Percentiles rank a stretch among this genome's conserved stretches.
phyloP scores from a whole-genome alignment of 2,113 vertebrate genomes.

The Ciconia boyciana region DNA sequence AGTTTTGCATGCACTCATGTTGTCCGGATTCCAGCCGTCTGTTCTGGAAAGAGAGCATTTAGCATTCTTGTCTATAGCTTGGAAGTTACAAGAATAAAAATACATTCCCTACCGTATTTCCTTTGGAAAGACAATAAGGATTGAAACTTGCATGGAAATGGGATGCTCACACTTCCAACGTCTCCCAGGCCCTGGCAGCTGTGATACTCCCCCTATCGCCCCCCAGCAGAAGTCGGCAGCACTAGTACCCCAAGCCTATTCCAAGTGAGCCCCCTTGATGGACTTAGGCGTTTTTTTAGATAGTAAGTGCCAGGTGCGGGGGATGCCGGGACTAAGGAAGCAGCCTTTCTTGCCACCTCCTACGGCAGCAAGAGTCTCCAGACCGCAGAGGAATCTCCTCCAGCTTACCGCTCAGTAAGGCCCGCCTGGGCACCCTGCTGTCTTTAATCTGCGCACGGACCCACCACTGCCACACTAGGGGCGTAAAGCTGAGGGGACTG shows the following conservation, averaged over 20 bases:
- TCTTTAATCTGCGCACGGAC: not conserved
- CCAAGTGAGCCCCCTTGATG: not conserved
- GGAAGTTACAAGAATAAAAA: not conserved
- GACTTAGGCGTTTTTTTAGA: not conserved
- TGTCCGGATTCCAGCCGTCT: not conserved
- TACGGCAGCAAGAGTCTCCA: not conserved
- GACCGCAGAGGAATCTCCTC: not conserved
- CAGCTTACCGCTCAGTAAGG: not conserved
- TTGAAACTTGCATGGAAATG: not conserved
- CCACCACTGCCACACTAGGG: not conserved
- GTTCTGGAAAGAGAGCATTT: not conserved
- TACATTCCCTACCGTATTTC: not conserved
- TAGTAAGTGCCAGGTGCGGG: not conserved
- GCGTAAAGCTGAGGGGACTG: not conserved
- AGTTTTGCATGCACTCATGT: not conserved
- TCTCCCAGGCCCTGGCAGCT: no score
- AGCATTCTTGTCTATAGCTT: not conserved
- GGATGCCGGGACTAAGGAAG: no score
- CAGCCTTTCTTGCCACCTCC: not conserved
- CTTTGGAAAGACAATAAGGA: not conserved
- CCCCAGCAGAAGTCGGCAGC: not conserved
- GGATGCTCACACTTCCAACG: not conserved
- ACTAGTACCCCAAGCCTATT: not conserved
- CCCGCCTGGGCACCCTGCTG: not conserved
- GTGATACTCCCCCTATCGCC: rapidly evolving